phyloP scores from a whole-genome alignment of 2,113 vertebrate genomes.

The Eleginops maclovinus region DNA sequence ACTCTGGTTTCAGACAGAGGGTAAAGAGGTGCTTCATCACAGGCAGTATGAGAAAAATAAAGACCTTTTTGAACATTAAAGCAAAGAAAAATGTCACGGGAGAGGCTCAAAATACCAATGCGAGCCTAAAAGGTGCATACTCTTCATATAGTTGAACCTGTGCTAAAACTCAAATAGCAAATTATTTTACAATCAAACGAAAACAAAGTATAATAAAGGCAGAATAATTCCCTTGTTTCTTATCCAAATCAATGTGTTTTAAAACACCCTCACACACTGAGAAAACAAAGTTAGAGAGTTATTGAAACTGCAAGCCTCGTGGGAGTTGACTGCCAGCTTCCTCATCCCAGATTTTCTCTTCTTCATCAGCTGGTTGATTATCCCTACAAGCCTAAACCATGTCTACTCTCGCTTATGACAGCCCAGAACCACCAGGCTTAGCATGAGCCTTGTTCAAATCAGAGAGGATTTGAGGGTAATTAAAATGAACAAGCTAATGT shows the following conservation, averaged over 20 bases:
- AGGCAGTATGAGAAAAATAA: too few species aligned
- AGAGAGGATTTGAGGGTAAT: constrained; percentile 54
- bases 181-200: neutral
- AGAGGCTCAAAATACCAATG: too few species aligned
- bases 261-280: neutral
- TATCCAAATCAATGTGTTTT: neutral
- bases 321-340: neutral
- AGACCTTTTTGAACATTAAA: neutral
- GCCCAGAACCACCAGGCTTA: constrained; percentile 54
- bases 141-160: neutral
- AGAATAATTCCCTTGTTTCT: neutral
- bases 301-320: neutral
- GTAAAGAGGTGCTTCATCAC: too few species aligned
- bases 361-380: constrained; percentile 50
- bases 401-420: constrained; percentile 39
- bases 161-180: neutral
- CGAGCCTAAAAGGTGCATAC: too few species aligned
- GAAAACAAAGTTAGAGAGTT: constrained; percentile 3
- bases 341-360: constrained; percentile 21
- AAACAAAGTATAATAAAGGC: neutral
- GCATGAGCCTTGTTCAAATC: constrained; percentile 52
- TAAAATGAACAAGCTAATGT: constrained; percentile 64
- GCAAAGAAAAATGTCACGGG: too few species aligned
- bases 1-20: too few species aligned
- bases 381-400: constrained; percentile 49